These are phyloP conservation scores for Falco naumanni DNA, from an alignment of 2,797 vertebrate genomes.

Conservation along the genomic window DNA sequence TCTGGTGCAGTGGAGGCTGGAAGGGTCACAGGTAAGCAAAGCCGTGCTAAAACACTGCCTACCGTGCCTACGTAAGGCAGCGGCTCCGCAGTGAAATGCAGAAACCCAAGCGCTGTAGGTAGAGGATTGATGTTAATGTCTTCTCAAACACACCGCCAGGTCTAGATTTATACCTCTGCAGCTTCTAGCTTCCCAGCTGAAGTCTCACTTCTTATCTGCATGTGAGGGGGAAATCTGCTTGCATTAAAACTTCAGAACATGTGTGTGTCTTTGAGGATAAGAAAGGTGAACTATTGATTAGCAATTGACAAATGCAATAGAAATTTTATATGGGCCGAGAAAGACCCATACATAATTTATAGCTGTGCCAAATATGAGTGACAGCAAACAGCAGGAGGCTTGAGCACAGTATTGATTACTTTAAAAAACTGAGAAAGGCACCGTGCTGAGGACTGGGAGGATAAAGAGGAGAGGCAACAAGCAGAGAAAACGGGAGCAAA, in stretches of 20 bases:
- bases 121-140: slow-evolving; percentile 62
- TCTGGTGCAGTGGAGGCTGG: slow-evolving; percentile 47
- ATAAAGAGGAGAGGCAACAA: slow-evolving; percentile 76
- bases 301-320: slow-evolving; percentile 93
- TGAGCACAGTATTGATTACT: slow-evolving; percentile 90
- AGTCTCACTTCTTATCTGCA: slow-evolving; percentile 44
- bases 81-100: slow-evolving; percentile 8
- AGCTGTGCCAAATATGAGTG: slow-evolving; percentile 89
- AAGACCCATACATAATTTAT: slow-evolving; percentile 94
- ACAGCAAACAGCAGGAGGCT: slow-evolving; percentile 86
- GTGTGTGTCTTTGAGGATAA: slow-evolving; percentile 82
- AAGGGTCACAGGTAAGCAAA: slow-evolving; percentile 67
- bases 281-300: slow-evolving; percentile 89
- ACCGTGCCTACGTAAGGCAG: background rate
- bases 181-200: slow-evolving; percentile 62
- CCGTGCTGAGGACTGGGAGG: slow-evolving; percentile 79
- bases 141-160: slow-evolving; percentile 49
- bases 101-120: slow-evolving; percentile 42
- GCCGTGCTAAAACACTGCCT: background rate
- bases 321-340: slow-evolving; percentile 92
- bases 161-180: slow-evolving; percentile 71
- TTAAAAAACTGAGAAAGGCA: slow-evolving; percentile 83
- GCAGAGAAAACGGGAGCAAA: slow-evolving; percentile 83
- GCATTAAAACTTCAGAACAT: slow-evolving; percentile 65
- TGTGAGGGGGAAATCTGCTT: slow-evolving; percentile 23